Evolutionary conservation across 2,113 vertebrate species (phyloP).

Genomic region (Mohoua ochrocephala): DNA sequence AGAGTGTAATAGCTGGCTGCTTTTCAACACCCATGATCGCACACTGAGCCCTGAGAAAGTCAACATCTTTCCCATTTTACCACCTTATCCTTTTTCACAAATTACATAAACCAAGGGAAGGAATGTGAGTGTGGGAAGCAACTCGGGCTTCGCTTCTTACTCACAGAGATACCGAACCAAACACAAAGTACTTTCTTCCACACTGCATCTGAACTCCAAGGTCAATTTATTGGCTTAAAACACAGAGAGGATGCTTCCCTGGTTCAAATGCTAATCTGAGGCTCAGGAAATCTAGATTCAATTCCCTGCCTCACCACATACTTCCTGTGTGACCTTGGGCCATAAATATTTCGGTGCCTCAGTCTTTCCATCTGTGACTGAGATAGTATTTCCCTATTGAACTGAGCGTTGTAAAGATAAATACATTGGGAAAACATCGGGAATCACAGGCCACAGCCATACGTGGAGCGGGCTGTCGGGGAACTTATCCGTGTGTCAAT

Average conservation of each 20-base stretch:
- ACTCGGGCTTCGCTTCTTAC: not conserved
- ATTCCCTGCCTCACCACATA: conserved; percentile 60
- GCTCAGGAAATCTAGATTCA: conserved; percentile 64
- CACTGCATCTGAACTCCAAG: conserved; percentile 20
- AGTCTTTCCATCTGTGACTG: conserved; percentile 47
- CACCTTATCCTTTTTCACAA: conserved; percentile 16
- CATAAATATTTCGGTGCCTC: conserved; percentile 60
- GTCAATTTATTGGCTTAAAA: conserved; percentile 41
- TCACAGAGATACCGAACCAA: not conserved
- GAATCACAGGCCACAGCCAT: not conserved
- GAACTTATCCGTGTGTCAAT: not conserved
- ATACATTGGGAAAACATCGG: not conserved
- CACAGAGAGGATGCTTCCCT: conserved; percentile 46
- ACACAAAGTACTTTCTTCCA: not conserved
- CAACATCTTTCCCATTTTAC: not conserved
- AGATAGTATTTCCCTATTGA: conserved; percentile 35
- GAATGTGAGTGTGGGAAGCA: not conserved
- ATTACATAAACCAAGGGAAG: not conserved
- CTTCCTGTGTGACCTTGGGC: conserved; percentile 55
- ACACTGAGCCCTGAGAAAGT: not conserved
- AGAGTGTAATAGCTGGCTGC: not conserved
- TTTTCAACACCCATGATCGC: not conserved
- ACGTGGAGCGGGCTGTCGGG: accelerated
- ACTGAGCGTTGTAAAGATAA: not conserved
- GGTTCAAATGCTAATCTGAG: conserved; percentile 51